Base-by-base conservation (phyloP, 2,888 invertebrate species). In the Microplitis manilae region DNA sequence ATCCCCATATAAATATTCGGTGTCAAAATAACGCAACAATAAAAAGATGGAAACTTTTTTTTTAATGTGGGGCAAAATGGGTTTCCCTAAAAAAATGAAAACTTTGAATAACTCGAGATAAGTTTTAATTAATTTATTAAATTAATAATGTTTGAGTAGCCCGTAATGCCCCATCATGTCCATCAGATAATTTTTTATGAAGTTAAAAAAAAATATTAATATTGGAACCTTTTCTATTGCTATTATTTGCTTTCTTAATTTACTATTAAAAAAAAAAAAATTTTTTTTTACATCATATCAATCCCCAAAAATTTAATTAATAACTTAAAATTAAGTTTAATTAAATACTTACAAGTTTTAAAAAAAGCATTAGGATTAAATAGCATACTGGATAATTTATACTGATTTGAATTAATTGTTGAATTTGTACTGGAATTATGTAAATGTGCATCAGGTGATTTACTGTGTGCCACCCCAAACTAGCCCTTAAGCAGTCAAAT, bases 391-490 rank as follows among this genome's bases (percentile, higher is more conserved):
- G 84, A 82, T 71, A 90, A 85, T 82, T 90, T 90, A 78, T 86
- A 86, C 67, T 90, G 89, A 73, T 84, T 81, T 13, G 85, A 79
- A 79, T 86, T 87, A 20, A 83, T 81, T n/a, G 84, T 83, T 40
- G 83, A 84, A 78, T 85, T 87, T 40, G 88, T 87, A 83, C 86
- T 88, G 67, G 88, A 89, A 81, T 89, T 89, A 79, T 93, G 92
- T 85, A 92, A 91, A 90, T 93, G 93, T 82, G 93, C 92, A 78
- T 94, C 94, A 67, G 94, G 94, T 71, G 93, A 94, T 90, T 93
- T 93, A 88, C 92, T 93, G 85, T 93, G 93, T 60, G 20, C 20
- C 20, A 1, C 20, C 1, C 20, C 20, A 1, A 20, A 20, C 20
- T 20, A 20, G 0, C 20, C 20, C 20, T 20, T 20, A 20, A 20